phyloP scores from a whole-genome alignment of 2,888 invertebrate species.

The Clivina fossor region DNA sequence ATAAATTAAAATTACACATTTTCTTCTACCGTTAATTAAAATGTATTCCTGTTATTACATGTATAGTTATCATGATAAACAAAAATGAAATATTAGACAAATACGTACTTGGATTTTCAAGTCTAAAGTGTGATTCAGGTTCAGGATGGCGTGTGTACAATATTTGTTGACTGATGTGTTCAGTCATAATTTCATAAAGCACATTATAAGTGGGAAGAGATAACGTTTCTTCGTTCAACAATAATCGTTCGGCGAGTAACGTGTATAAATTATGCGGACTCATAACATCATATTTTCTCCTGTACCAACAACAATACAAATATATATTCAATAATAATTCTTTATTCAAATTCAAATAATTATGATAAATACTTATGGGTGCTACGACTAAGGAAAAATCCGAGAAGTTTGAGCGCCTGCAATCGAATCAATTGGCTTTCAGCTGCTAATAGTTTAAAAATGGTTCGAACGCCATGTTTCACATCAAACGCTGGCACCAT shows the following conservation, averaged over 20 bases:
- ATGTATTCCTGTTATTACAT: neutral
- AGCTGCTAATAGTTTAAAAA: conserved; percentile 95
- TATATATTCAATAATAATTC: conserved; percentile 6
- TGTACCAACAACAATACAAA: conserved; percentile 52
- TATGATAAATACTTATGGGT: conserved; percentile 98
- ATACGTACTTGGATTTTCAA: conserved; percentile 98
- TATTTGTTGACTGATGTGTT: conserved; percentile 94
- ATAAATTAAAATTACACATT: too few relatives aligned
- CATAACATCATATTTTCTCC: conserved; percentile 99
- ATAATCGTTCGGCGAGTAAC: conserved; percentile 87
- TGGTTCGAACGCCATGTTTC: conserved; percentile 93
- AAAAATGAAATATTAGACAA: conserved; percentile 16
- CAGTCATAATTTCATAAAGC: conserved; percentile 97
- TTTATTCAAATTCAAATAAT: too few relatives aligned
- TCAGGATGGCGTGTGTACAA: conserved; percentile 92
- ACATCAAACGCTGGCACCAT: conserved; percentile 99
- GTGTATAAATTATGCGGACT: conserved; percentile 98
- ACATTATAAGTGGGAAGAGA: conserved; percentile 97
- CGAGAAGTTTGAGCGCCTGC: conserved; percentile 93
- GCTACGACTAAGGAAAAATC: conserved; percentile 96
- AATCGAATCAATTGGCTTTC: conserved; percentile 95
- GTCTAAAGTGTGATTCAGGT: conserved; percentile 89
- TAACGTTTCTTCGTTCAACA: conserved; percentile 85
- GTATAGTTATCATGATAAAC: conserved; percentile 5
- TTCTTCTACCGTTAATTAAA: too few relatives aligned